Conservation (phyloP, 2,113 vertebrate species). For the Rissa tridactyla region DNA sequence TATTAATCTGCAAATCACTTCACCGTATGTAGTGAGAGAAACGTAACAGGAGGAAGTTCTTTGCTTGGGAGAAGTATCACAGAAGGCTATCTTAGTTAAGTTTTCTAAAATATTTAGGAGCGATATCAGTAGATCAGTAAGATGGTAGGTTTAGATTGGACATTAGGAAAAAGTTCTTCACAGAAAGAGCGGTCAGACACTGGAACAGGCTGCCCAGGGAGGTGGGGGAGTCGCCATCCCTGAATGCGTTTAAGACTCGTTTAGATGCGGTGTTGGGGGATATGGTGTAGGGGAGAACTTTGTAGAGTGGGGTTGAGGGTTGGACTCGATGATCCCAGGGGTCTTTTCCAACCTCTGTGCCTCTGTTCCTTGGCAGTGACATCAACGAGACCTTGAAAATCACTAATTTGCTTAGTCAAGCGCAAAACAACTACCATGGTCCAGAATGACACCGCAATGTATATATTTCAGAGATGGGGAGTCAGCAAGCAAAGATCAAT, state of each 20-base stretch:
- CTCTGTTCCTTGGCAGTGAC: neutral
- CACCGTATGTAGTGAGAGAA: neutral
- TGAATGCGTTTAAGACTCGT: too few species aligned
- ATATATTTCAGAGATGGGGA: neutral
- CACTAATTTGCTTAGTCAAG: neutral
- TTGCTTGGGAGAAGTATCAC: neutral
- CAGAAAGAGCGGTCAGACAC: too few species aligned
- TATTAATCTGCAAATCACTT: neutral
- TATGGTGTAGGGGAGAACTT: too few species aligned
- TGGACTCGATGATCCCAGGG: too few species aligned
- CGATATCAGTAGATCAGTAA: neutral
- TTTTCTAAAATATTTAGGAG: neutral
- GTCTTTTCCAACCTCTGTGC: too few species aligned
- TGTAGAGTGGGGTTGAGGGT: too few species aligned
- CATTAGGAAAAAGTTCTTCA: too few species aligned
- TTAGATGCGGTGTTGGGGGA: too few species aligned
- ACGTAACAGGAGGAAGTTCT: neutral
- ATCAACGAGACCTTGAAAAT: neutral
- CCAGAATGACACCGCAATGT: neutral
- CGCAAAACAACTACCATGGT: neutral
- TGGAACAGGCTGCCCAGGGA: too few species aligned
- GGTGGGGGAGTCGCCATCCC: too few species aligned
- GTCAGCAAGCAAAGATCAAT: neutral
- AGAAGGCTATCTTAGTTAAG: neutral
- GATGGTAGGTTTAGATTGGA: neutral